A percentile compares a stretch with the other conserved stretches of the same genome.
Evolutionary conservation across 2,888 invertebrate genomes (phyloP).

Genomic region (Agonopterix alstromeriana): DNA sequence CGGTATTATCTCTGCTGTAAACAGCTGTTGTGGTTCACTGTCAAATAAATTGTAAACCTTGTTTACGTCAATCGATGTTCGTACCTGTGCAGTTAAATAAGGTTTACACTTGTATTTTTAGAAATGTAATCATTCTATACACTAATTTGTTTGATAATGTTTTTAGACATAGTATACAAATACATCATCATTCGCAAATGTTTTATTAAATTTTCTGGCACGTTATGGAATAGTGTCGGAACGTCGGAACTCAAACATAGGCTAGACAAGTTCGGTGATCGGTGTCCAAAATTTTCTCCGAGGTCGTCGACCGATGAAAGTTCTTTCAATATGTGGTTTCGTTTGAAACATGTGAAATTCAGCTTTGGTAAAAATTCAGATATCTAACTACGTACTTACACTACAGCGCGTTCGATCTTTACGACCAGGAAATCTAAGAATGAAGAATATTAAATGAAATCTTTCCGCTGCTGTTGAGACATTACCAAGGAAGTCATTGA

Average conservation of each 20-base stretch:
- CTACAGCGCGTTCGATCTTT: conserved; percentile 10
- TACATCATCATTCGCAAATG: conserved; percentile 32
- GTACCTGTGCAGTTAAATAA: not conserved
- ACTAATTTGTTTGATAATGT: too few species aligned
- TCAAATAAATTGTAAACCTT: conserved; percentile 25
- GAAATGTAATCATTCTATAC: not conserved
- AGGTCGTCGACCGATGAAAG: conserved; percentile 16
- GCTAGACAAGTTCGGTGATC: conserved; percentile 10
- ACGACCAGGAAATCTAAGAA: not conserved
- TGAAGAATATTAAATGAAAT: not conserved
- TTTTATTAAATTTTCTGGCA: not conserved
- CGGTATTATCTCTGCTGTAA: conserved; percentile 17
- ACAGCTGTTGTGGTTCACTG: conserved; percentile 15
- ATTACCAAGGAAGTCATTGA: too few species aligned
- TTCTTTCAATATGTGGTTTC: conserved; percentile 9
- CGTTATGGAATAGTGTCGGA: too few species aligned
- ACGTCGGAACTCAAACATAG: too few species aligned
- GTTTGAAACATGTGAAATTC: too few species aligned
- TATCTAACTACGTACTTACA: too few species aligned
- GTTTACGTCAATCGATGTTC: conserved; percentile 13
- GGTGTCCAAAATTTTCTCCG: conserved; percentile 10
- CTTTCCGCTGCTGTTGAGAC: too few species aligned
- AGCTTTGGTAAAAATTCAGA: too few species aligned
- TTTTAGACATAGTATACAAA: too few species aligned
- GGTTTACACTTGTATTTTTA: not conserved